Evolutionary conservation across 2,888 invertebrate species (phyloP), one percentile per base, ranked within the genome.

Genomic region (Amphipoea oculea): DNA sequence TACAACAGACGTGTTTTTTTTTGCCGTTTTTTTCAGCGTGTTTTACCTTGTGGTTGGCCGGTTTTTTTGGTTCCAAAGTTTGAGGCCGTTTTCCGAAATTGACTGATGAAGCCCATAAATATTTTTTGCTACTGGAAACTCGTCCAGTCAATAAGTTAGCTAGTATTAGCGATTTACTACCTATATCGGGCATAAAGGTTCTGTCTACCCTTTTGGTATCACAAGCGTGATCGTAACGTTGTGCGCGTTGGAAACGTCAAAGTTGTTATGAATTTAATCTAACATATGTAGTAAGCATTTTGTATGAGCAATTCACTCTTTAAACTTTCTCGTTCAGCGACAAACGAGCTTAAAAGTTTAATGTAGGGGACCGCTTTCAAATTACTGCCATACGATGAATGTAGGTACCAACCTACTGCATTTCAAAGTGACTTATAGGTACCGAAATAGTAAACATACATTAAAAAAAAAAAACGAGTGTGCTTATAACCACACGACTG

Each of bases 241-340:
- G 36, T 57, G n/a, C 36, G 69, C n/a, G 51, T 29, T 76, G 17
- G 23, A 81, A 71, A 51, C 36, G 57, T 40, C 42, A 65, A 78
- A 82, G 63, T 70, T 20, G 63, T 78, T 81, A 74, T 67, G 65
- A 74, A 76, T 83, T 83, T 75, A 83, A 86, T 81, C 81, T 73
- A 78, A 73, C 78, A 42, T 40, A 54, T 40, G 74, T 68, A 72
- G 42, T 86, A 77, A 80, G 82, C 70, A 81, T 78, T 85, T 81
- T 75, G 81, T 77, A 54, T 17, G 57, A 80, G 80, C 81, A 77
- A 80, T 87, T 76, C 74, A 63, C 82, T 86, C 65, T 84, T 74
- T 66, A 81, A 85, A 85, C 81, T 85, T 83, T 82, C 70, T 65
- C 83, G 75, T 81, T 85, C 73, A 54, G 48, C 69, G 69, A 66